These are phyloP conservation scores for Tethea ocularis DNA, from an alignment of 2,888 invertebrate species.

Conservation along the genomic window DNA sequence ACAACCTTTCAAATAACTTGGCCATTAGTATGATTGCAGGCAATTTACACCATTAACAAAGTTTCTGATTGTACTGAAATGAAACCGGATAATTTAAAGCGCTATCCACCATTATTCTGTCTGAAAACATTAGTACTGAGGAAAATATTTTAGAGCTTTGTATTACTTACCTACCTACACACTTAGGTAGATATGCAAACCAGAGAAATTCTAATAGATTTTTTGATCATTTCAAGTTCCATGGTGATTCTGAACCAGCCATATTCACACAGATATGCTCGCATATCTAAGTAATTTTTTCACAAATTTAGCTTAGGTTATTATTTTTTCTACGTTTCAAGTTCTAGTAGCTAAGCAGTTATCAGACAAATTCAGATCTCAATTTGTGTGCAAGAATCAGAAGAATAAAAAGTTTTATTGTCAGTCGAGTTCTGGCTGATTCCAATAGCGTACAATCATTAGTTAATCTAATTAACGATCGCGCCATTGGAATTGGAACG, in stretches of 20 bases:
- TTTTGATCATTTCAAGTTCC: too few species aligned
- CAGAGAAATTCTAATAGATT: neutral
- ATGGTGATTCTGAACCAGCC: too few species aligned
- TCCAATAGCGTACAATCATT: neutral
- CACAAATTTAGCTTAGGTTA: too few species aligned
- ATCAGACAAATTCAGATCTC: too few species aligned
- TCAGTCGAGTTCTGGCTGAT: neutral
- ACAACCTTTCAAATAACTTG: constrained; percentile 44
- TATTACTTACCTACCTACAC: neutral
- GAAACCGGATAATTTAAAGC: constrained; percentile 39
- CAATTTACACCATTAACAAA: constrained; percentile 51
- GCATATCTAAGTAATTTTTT: too few species aligned
- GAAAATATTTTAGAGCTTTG: neutral
- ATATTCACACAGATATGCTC: too few species aligned
- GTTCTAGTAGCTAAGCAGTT: too few species aligned
- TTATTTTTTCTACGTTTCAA: too few species aligned
- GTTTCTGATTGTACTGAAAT: constrained; percentile 42
- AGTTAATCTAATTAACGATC: neutral
- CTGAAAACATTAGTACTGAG: neutral
- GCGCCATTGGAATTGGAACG: neutral
- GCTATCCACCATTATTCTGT: constrained; percentile 15
- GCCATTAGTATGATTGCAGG: constrained; percentile 51
- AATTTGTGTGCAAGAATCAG: too few species aligned
- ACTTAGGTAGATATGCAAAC: neutral
- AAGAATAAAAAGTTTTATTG: too few species aligned